Evolutionary conservation across 2,113 vertebrate genomes (phyloP).

Genomic region (Sorex araneus): DNA sequence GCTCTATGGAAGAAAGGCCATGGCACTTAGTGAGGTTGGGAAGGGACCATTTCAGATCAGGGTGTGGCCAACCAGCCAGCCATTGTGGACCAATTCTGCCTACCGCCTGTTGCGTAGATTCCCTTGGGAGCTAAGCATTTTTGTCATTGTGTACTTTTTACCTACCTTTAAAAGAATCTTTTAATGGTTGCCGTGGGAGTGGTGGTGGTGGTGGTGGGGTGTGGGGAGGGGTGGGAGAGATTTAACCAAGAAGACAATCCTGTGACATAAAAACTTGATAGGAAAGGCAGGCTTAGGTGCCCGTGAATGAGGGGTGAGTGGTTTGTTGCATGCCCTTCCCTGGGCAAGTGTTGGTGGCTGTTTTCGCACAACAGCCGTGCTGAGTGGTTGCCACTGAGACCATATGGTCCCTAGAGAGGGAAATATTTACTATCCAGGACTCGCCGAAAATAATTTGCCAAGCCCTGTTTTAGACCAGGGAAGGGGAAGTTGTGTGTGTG

Average conservation of each 20-base stretch:
- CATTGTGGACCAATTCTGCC: background rate
- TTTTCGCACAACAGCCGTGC: background rate
- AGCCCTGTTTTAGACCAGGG: background rate
- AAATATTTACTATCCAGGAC: background rate
- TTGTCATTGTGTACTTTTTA: background rate
- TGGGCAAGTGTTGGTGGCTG: background rate
- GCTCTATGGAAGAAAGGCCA: background rate
- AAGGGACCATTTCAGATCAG: background rate
- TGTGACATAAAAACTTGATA: background rate
- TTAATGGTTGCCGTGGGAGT: no score
- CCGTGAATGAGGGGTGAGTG: background rate
- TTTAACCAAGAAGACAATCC: background rate
- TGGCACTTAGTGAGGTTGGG: background rate
- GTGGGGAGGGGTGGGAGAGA: no score
- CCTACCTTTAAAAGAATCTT: no score
- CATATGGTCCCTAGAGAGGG: background rate
- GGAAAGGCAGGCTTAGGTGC: background rate
- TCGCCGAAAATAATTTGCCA: fast-evolving
- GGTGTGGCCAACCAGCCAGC: background rate
- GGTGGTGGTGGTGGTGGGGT: no score
- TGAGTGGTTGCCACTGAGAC: background rate
- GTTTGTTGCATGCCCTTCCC: background rate
- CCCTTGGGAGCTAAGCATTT: background rate
- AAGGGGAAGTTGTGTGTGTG: no score
- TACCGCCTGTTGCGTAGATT: background rate